Percentiles rank a stretch among this genome's conserved stretches.
Evolutionary conservation across 2,113 vertebrate genomes (phyloP).

Genomic region (Silurus glanis): DNA sequence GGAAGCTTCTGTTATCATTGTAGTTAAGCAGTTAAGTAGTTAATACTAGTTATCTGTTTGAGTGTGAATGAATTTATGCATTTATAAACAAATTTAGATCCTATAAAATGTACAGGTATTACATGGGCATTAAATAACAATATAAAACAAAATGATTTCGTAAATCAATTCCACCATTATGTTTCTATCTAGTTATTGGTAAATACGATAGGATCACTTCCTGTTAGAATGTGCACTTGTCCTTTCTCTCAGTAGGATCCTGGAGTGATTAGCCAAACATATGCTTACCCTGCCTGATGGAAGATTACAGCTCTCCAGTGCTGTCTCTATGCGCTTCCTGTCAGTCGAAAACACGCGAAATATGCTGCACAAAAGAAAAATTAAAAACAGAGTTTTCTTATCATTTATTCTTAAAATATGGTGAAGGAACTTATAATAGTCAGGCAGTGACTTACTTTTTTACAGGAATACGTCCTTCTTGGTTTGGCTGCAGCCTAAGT

Average conservation of each 20-base stretch:
- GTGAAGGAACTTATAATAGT: not conserved
- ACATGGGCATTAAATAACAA: not conserved
- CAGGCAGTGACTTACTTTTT: slow-evolving; percentile 85
- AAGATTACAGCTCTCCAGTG: slow-evolving; percentile 88
- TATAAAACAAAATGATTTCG: not conserved
- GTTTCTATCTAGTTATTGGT: not conserved
- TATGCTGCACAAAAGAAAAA: slow-evolving; percentile 75
- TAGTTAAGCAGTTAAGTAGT: too few relatives aligned
- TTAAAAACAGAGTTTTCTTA: not conserved
- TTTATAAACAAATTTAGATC: not conserved
- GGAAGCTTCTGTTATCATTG: too few relatives aligned
- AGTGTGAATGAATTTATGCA: not conserved
- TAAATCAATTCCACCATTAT: not conserved
- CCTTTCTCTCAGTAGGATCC: slow-evolving; percentile 38
- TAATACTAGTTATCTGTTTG: not conserved
- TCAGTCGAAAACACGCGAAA: slow-evolving; percentile 93
- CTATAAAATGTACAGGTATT: not conserved
- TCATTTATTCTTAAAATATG: not conserved
- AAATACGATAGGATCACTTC: slow-evolving; percentile 12
- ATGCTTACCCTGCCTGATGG: slow-evolving; percentile 90
- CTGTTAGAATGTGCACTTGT: slow-evolving; percentile 30
- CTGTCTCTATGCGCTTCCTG: slow-evolving; percentile 90
- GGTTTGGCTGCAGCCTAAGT: slow-evolving; percentile 88
- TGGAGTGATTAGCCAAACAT: slow-evolving; percentile 52
- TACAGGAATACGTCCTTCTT: slow-evolving; percentile 90